Conservation (phyloP, 1,140 invertebrate genomes). For the Aphaenogaster ashmeadi region DNA sequence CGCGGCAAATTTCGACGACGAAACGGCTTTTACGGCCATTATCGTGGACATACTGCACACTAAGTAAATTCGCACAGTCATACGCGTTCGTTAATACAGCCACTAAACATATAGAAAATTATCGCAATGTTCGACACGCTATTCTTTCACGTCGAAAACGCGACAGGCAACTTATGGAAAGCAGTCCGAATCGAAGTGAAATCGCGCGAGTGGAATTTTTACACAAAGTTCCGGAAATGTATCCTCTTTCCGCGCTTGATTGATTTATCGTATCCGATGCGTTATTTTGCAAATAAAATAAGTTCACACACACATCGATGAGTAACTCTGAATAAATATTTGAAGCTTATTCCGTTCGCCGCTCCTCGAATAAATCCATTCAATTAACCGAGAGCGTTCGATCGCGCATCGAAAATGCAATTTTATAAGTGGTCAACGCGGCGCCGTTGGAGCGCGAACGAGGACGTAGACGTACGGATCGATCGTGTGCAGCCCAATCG, state of each 20-base stretch:
- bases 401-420: slow-evolving; percentile 59
- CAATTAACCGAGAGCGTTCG: slow-evolving; percentile 45
- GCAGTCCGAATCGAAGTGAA: neutral
- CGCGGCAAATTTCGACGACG: slow-evolving; percentile 55
- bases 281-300: neutral
- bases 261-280: neutral
- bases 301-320: neutral
- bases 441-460: slow-evolving; percentile 49
- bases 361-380: slow-evolving; percentile 45
- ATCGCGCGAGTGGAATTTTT: neutral
- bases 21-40: slow-evolving; percentile 57
- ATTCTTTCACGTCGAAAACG: neutral
- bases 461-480: slow-evolving; percentile 47
- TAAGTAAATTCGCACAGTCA: slow-evolving; percentile 34
- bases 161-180: too few relatives aligned
- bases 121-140: neutral
- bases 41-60: neutral
- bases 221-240: neutral
- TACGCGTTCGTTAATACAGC: neutral
- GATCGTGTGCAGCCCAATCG: slow-evolving; percentile 51
- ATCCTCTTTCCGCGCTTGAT: neutral
- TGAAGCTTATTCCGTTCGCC: neutral
- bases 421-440: slow-evolving; percentile 58
- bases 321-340: slow-evolving; percentile 43
- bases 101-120: neutral